Evolutionary conservation across 2,113 vertebrate species (phyloP).

Genomic region (Anarhynchus alexandrinus): DNA sequence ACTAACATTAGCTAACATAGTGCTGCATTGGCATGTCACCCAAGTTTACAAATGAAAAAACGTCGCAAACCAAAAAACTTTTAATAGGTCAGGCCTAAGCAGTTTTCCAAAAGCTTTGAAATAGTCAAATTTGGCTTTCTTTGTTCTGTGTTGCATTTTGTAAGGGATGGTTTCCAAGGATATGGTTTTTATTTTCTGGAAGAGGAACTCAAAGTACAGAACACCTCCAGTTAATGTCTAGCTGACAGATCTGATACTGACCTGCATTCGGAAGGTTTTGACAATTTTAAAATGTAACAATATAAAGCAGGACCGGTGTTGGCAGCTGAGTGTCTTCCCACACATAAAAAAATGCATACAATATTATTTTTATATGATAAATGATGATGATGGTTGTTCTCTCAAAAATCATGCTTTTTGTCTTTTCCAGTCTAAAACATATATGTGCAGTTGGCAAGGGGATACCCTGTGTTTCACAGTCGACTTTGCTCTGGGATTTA

Average conservation of each 20-base stretch:
- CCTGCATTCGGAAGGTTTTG: background rate
- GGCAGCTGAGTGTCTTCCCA: background rate
- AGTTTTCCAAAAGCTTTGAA: background rate
- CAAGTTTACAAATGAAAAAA: background rate
- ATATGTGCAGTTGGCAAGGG: slow-evolving; percentile 88
- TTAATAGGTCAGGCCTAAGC: background rate
- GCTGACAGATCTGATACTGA: background rate
- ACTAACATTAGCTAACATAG: background rate
- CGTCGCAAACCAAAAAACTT: background rate
- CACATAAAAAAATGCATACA: background rate
- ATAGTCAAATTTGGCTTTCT: background rate
- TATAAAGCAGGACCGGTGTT: background rate
- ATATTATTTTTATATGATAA: background rate
- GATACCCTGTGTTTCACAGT: slow-evolving; percentile 83
- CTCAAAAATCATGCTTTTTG: slow-evolving; percentile 12
- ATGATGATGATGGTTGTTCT: background rate
- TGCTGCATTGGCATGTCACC: background rate
- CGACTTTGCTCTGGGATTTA: slow-evolving; percentile 88
- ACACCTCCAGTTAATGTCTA: background rate
- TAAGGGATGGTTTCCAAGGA: background rate
- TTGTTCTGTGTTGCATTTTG: background rate
- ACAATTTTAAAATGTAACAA: background rate
- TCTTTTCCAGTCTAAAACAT: slow-evolving; percentile 85
- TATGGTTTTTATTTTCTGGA: background rate
- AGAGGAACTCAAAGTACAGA: background rate